These are phyloP conservation scores for Sardina pilchardus DNA, from an alignment of 2,113 vertebrate species.

Conservation along the genomic window DNA sequence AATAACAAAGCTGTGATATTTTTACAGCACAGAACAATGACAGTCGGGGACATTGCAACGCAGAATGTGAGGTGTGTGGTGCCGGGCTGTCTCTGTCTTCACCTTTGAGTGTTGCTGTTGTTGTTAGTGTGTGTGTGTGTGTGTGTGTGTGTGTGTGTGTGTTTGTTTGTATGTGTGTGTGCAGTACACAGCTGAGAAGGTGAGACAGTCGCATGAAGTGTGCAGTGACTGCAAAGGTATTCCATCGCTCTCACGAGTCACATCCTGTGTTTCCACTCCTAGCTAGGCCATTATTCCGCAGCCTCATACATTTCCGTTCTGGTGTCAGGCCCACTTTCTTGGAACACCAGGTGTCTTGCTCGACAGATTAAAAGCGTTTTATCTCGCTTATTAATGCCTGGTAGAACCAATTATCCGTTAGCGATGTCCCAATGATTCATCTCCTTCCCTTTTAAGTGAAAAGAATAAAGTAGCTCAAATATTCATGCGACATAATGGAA, in stretches of 20 bases:
- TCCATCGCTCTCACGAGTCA: neutral
- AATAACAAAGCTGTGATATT: conserved; percentile 10
- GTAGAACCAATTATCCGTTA: neutral
- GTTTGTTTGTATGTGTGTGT: neutral
- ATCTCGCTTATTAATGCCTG: conserved; percentile 1
- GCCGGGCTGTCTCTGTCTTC: neutral
- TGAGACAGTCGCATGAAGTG: no score
- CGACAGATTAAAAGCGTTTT: conserved; percentile 7
- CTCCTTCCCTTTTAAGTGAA: neutral
- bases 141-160: conserved; percentile 11
- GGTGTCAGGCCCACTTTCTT: neutral
- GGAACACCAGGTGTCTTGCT: neutral
- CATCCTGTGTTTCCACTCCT: neutral
- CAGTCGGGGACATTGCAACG: neutral
- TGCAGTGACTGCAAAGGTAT: neutral
- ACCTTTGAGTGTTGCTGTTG: neutral
- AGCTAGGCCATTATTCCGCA: neutral
- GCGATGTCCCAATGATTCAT: neutral
- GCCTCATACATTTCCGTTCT: neutral
- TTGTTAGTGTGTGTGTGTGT: neutral
- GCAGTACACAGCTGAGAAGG: no score
- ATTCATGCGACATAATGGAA: conserved; percentile 1
- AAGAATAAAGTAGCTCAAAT: conserved; percentile 5
- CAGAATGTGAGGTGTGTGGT: neutral
- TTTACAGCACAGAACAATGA: neutral